Conservation (phyloP, 2,797 vertebrate species). For the Lutjanus argentimaculatus region DNA sequence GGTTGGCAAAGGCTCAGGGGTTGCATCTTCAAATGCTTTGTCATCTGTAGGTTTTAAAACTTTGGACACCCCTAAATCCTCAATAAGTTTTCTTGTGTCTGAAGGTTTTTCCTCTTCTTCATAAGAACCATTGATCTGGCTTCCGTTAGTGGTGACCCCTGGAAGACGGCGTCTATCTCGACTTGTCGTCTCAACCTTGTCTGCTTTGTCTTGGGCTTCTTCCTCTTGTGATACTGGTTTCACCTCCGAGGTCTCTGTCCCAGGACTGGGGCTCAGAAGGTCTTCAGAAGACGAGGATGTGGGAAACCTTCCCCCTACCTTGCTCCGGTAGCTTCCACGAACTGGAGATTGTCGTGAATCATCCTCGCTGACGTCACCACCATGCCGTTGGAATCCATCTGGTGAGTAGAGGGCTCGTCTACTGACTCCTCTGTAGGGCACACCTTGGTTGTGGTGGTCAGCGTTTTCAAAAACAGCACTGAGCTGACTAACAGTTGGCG, state of each 20-base stretch:
- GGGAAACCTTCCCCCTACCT: slow-evolving; percentile 79
- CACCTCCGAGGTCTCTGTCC: slow-evolving; percentile 66
- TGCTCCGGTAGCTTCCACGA: slow-evolving; percentile 68
- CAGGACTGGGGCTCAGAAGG: slow-evolving; percentile 82
- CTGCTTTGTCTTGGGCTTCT: slow-evolving; percentile 69
- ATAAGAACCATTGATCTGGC: slow-evolving; percentile 77
- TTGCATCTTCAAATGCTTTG: slow-evolving; percentile 56
- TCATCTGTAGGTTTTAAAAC: slow-evolving; percentile 61
- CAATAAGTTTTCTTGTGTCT: slow-evolving; percentile 54
- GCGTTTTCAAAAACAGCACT: slow-evolving; percentile 96
- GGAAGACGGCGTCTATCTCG: slow-evolving; percentile 34
- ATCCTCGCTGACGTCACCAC: slow-evolving; percentile 87
- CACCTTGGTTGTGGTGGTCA: slow-evolving; percentile 84
- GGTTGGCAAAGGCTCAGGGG: slow-evolving; percentile 47
- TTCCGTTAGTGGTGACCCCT: slow-evolving; percentile 57
- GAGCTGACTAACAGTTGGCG: slow-evolving; percentile 97
- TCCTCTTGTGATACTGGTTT: slow-evolving; percentile 50
- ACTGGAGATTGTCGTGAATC: slow-evolving; percentile 86
- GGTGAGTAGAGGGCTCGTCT: slow-evolving; percentile 89
- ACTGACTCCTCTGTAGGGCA: slow-evolving; percentile 80
- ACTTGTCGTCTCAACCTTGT: slow-evolving; percentile 6
- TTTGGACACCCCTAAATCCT: slow-evolving; percentile 63
- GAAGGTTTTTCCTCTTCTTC: slow-evolving; percentile 76
- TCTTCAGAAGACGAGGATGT: slow-evolving; percentile 85
- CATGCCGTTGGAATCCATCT: slow-evolving; percentile 80